Evolutionary conservation across 2,888 invertebrate species (phyloP), one percentile per base, ranked within the genome.

Genomic region (Sarcophaga carnaria): DNA sequence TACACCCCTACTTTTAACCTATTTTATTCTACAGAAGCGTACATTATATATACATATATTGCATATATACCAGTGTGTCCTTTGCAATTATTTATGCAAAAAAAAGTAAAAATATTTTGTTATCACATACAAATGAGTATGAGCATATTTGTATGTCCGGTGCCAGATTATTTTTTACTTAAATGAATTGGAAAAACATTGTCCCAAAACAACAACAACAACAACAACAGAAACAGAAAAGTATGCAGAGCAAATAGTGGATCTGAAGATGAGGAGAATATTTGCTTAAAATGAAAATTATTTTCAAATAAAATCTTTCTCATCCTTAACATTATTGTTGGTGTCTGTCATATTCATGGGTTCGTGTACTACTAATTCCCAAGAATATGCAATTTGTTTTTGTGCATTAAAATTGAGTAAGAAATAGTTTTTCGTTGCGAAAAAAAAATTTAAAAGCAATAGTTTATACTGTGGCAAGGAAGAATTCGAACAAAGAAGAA

Each of bases 231-330:
- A 17, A 54, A 14, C 54, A 14, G 12, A 1, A 17, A 12, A 54
- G 17, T 10, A 37, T 37, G 37, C 8, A 54, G 17, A 54, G 17
- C 4, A 54, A 54, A 54, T 54, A 54, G 17, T 54, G 17, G 17
- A 66, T 66, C 66, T 17, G 37, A 25, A 17, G 20, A n/a, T 17
- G 60, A 37, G 12, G 12, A 37, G 17, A 45, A 22, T 27, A 27
- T 67, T 22, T 22, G 37, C 67, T 27, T 67, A 37, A 67, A 45
- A 49, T 70, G 49, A n/a, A 70, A 70, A 67, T 70, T 54, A 69
- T 37, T 14, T 27, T 25, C 54, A 14, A 54, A 70, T 37, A 69
- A 70, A 10, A 17, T 25, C 25, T 20, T 71, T 20, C 70, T 45
- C 49, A 20, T 54, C 54, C 17, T 37, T 37, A 37, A 37, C 37